Conservation (phyloP, 2,797 vertebrate genomes). For the Fistularia commersonii region DNA sequence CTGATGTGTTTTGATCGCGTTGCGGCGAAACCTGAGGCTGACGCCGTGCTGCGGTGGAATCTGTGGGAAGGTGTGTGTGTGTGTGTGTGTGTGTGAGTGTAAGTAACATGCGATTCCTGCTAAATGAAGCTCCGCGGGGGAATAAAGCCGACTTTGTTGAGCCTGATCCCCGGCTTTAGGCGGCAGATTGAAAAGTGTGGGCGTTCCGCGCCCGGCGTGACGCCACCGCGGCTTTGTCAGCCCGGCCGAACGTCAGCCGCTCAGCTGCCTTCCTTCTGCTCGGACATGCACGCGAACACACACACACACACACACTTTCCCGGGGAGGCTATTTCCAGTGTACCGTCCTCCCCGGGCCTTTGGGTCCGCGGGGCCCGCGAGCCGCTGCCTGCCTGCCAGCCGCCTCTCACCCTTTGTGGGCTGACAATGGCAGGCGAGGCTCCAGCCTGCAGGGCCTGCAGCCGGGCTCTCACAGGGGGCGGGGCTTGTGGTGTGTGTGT, state of each 20-base stretch:
- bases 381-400: conserved; percentile 72
- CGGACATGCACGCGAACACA: too few relatives aligned
- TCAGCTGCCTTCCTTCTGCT: too few relatives aligned
- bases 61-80: too few relatives aligned
- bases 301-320: too few relatives aligned
- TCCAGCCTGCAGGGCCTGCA: conserved; percentile 75
- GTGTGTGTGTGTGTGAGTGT: too few relatives aligned
- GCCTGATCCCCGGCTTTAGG: conserved; percentile 42
- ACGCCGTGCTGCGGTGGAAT: too few relatives aligned
- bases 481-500: conserved; percentile 24
- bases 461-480: conserved; percentile 39
- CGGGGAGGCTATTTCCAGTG: conserved; percentile 7
- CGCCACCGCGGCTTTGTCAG: conserved; percentile 23
- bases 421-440: conserved; percentile 76
- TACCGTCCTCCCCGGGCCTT: conserved; percentile 21
- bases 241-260: not conserved
- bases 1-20: too few relatives aligned
- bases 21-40: too few relatives aligned
- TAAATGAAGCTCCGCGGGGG: conserved; percentile 32
- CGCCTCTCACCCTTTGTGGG: conserved; percentile 70
- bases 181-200: conserved; percentile 25
- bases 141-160: conserved; percentile 45
- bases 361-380: conserved; percentile 64
- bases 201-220: conserved; percentile 23
- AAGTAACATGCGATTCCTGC: conserved; percentile 22